Evolutionary conservation across 2,113 vertebrate genomes (phyloP), one percentile per base, ranked within the genome.

Genomic region (Stigmatopora nigra): DNA sequence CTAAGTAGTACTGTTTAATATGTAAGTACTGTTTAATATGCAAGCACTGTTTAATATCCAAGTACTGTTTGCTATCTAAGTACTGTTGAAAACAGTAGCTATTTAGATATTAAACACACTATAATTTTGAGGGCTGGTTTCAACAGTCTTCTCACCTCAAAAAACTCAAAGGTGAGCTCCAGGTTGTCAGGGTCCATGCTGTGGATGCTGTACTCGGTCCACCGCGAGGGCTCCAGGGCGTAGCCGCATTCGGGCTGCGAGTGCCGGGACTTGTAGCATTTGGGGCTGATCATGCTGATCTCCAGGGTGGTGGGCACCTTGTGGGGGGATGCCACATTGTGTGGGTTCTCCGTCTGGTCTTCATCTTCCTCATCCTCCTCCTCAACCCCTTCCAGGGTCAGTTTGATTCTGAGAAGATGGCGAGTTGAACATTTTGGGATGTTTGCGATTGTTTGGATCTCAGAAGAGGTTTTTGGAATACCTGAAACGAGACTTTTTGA

Each of bases 401-500:
- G 68, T 82, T 97, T 99, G 61, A 89, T 88, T 72, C 88, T 89
- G 73, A 9, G 57, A 1, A 8, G 25, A 17, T 14, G 41, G 20
- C 38, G 25, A 31, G 25, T 31, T 31, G 25, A 31, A 31, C 25
- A 31, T 31, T 31, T 31, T 1, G 25, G 25, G 25, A 31, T 31
- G 25, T 2, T n/a, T n/a, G 15, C 13, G 31, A 15, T 13, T 58
- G 56, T 58, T 36, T 60, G 46, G 0, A 69, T 71, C 65, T 77
- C 0, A 12, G 7, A 49, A 64, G 71, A 72, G 79, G 78, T 73
- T 38, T 79, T 14, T 4, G 1, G n/a, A n/a, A 17, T 90, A 99
- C 97, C 97, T 97, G 91, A 99, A 98, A 80, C 95, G 91, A 45
- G 97, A 98, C 67, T 93, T 98, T 89, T 99, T 98, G 80, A 92